Evolutionary conservation across 2,888 invertebrate genomes (phyloP).

Genomic region (Galerucella calmariensis): DNA sequence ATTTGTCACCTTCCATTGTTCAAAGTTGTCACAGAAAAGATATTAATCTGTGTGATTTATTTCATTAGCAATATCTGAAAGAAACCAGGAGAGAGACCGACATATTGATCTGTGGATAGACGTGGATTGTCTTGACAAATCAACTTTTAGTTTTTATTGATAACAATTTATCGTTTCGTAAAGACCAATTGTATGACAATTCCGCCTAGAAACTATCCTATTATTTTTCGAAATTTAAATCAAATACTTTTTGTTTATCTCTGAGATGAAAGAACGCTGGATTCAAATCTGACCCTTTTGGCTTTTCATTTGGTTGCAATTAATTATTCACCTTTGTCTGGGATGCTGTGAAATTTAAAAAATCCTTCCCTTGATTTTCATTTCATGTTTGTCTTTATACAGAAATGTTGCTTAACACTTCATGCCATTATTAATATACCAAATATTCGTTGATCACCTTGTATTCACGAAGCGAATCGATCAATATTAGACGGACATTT

Average conservation of each 20-base stretch:
- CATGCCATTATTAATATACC: not conserved
- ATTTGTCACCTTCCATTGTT: conserved; percentile 42
- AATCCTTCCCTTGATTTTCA: too few species aligned
- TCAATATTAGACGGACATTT: too few species aligned
- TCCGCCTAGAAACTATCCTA: not conserved
- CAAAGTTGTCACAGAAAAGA: conserved; percentile 35
- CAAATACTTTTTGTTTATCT: too few species aligned
- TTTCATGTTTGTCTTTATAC: too few species aligned
- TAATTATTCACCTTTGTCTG: too few species aligned
- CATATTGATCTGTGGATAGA: conserved; percentile 17
- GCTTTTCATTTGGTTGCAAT: too few species aligned
- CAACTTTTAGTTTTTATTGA: not conserved
- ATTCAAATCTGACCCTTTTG: too few species aligned
- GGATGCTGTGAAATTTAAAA: too few species aligned
- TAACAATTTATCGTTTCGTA: not conserved
- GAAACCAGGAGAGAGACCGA: conserved; percentile 1
- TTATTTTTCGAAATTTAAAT: too few species aligned
- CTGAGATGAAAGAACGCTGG: too few species aligned
- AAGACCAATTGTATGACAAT: not conserved
- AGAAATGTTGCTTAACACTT: too few species aligned
- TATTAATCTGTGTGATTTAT: conserved; percentile 38
- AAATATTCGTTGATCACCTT: not conserved
- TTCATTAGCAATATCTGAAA: conserved; percentile 33
- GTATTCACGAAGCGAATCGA: too few species aligned
- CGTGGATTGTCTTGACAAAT: not conserved